Percentiles rank a stretch among this genome's conserved stretches.
These are phyloP conservation scores for Micropoecilia bifurca DNA, from an alignment of 2,797 vertebrate species.

Conservation along the genomic window DNA sequence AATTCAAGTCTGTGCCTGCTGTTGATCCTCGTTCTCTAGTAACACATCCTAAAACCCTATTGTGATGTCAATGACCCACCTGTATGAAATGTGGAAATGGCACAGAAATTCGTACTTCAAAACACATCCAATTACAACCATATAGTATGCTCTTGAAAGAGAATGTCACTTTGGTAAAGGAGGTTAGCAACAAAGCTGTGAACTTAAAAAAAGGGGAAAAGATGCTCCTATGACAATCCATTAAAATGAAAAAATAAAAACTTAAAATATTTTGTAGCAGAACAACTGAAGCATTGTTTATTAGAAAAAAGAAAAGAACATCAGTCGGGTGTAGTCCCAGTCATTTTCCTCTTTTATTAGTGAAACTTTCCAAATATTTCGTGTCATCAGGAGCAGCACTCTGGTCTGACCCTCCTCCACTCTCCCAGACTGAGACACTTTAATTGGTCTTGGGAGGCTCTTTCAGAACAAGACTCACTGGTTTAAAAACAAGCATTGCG, in stretches of 20 bases:
- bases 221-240: not conserved
- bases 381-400: conserved; percentile 31
- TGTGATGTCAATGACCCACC: not conserved
- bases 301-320: not conserved
- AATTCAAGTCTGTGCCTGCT: not conserved
- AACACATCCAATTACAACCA: not conserved
- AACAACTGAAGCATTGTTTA: not conserved
- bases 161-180: not conserved
- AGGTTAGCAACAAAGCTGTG: not conserved
- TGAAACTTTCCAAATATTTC: conserved; percentile 27
- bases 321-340: not conserved
- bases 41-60: not conserved
- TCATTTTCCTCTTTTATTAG: conserved; percentile 11
- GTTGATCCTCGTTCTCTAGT: not conserved
- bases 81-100: not conserved
- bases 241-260: not conserved
- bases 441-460: conserved; percentile 60
- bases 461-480: conserved; percentile 41
- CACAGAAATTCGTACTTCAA: not conserved
- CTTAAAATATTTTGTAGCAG: not conserved
- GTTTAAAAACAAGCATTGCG: conserved; percentile 48
- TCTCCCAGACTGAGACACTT: conserved; percentile 30
- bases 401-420: conserved; percentile 27
- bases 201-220: not conserved
- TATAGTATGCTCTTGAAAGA: not conserved